phyloP scores from a whole-genome alignment of 2,113 vertebrate genomes.

The Grallaria varia region DNA sequence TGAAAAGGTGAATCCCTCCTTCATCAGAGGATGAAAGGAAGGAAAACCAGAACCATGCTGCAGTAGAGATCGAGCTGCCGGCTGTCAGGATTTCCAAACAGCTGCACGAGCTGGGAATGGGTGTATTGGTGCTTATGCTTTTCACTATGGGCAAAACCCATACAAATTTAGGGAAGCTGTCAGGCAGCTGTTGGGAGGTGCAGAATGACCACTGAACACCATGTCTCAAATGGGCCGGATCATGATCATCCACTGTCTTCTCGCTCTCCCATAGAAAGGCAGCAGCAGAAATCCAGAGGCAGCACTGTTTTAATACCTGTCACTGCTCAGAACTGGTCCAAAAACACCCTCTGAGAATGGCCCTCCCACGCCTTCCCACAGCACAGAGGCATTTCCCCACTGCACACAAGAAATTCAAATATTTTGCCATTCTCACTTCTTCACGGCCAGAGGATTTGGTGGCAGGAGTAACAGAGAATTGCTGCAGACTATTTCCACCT shows the following conservation, averaged over 20 bases:
- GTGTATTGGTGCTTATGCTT: neutral
- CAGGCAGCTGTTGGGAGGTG: neutral
- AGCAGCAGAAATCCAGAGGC: neutral
- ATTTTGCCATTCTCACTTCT: neutral
- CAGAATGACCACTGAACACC: neutral
- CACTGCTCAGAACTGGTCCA: neutral
- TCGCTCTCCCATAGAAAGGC: neutral
- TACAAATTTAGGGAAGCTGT: neutral
- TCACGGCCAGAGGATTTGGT: neutral
- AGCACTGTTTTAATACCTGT: neutral
- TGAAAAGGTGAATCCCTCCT: conserved; percentile 68
- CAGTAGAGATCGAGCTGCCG: neutral
- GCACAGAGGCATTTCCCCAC: neutral
- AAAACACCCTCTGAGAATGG: fast-evolving
- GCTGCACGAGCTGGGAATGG: neutral
- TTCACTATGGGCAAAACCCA: neutral
- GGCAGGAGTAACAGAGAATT: neutral
- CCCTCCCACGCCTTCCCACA: neutral
- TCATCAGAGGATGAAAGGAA: neutral
- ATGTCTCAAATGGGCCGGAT: neutral
- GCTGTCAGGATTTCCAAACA: neutral
- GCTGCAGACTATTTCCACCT: neutral
- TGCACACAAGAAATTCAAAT: neutral
- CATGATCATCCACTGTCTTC: neutral
- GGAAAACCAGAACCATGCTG: neutral